A percentile compares a stretch with the other conserved stretches of the same genome.
phyloP scores from a whole-genome alignment of 2,113 vertebrate species.

The Marcusenius ussheri region DNA sequence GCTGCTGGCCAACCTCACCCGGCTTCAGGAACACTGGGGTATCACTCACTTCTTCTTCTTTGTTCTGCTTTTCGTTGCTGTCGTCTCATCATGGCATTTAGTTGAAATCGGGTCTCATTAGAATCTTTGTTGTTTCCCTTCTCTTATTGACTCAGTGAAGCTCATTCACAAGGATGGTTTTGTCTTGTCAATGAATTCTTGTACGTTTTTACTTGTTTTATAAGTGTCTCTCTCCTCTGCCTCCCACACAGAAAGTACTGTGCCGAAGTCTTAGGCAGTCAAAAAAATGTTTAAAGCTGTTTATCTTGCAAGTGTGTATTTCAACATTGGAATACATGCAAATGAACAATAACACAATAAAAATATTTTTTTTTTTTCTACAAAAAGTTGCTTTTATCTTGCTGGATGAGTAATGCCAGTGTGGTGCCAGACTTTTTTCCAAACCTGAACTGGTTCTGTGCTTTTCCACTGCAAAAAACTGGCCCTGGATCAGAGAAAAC shows the following conservation, averaged over 20 bases:
- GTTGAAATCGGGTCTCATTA: neutral
- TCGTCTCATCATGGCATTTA: neutral
- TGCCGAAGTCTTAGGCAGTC: neutral
- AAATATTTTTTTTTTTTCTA: neutral
- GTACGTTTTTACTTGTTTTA: neutral
- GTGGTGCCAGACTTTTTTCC: neutral
- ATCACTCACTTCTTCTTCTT: constrained; percentile 31
- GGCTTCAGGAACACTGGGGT: constrained; percentile 90
- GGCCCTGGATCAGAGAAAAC: neutral
- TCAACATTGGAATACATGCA: neutral
- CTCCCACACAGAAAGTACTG: neutral
- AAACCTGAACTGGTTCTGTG: neutral
- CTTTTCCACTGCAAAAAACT: neutral
- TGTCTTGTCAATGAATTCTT: neutral
- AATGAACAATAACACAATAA: neutral
- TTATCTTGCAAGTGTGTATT: neutral
- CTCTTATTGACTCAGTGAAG: neutral
- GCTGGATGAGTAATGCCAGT: neutral
- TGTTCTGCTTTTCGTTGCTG: neutral
- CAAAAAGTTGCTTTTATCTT: neutral
- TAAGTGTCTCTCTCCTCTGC: neutral
- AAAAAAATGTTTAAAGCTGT: neutral
- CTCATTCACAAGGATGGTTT: neutral
- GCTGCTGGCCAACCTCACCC: constrained; percentile 79
- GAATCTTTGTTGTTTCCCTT: neutral